Evolutionary conservation across 2,888 invertebrate species (phyloP), one percentile per base, ranked within the genome.

Genomic region (Macrophya alboannulata): DNA sequence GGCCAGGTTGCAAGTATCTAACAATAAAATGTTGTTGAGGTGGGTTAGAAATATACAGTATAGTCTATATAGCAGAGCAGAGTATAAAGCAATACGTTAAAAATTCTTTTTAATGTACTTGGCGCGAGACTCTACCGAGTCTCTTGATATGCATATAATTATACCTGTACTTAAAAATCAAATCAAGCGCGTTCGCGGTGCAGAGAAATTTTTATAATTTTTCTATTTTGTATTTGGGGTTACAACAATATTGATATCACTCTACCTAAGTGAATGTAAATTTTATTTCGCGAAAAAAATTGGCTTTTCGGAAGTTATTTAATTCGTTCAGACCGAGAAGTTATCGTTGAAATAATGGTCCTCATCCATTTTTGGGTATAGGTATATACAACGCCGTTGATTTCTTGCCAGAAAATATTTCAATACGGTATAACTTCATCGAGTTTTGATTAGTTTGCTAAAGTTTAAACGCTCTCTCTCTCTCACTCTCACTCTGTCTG

Each of bases 401-500:
- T 74, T 74, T 12, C 21, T 43, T 74, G 45, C 74, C 45, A 45
- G 21, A 74, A 21, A 48, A 25, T 74, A 48, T 74, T 48, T 45
- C 45, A 74, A 45, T 10, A 74, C 74, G 43, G 43, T 45, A 21
- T 48, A 37, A 55, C 55, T 77, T 77, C 37, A 77, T 77, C 37
- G 77, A 77, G 77, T 77, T 77, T 77, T 51, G 77, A 77, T 77
- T 77, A 77, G 77, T 77, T 77, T 25, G 74, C 45, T 25, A 55
- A 55, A 55, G 77, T 77, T 72, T 40, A 72, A 31, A 37, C 37
- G 17, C 68, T 9, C 31, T 37, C 15, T 31, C 15, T 31, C 31
- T 15, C 1, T 31, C 1, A 31, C 31, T 31, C 31, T 31, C n/a
- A n/a, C 1, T 31, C 31, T 31, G 31, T 31, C 31, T 31, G 31